Evolutionary conservation across 2,888 invertebrate species (phyloP).

Genomic region (Lycaena phlaeas): DNA sequence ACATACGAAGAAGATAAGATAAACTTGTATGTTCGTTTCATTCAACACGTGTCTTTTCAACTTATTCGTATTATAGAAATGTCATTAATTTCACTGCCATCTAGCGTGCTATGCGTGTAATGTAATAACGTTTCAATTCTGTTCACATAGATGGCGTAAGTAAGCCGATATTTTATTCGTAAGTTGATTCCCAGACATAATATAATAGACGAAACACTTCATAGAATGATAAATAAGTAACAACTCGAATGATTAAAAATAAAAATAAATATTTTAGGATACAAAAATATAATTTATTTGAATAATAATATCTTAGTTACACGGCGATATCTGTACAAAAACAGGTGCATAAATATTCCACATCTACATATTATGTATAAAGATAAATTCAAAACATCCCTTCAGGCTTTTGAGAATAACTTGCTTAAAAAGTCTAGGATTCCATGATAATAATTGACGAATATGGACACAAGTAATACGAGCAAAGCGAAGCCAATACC

Average conservation of each 20-base stretch:
- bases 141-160: slow-evolving; percentile 31
- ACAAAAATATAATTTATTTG: not conserved
- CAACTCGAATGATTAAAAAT: too few species aligned
- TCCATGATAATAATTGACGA: slow-evolving; percentile 71
- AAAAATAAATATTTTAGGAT: slow-evolving; percentile 2
- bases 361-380: not conserved
- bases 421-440: slow-evolving; percentile 39
- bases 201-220: too few species aligned
- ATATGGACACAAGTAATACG: slow-evolving; percentile 75
- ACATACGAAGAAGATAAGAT: slow-evolving; percentile 13
- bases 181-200: too few species aligned
- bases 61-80: slow-evolving; percentile 13
- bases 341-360: slow-evolving; percentile 22
- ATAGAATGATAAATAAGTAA: too few species aligned
- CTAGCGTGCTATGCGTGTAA: slow-evolving; percentile 9
- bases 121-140: slow-evolving; percentile 1
- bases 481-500: slow-evolving; percentile 77
- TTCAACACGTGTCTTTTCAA: slow-evolving; percentile 9
- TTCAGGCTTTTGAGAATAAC: slow-evolving; percentile 35
- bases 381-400: not conserved
- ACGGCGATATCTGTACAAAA: slow-evolving; percentile 35
- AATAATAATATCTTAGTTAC: not conserved
- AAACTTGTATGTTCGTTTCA: not conserved
- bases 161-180: not conserved
- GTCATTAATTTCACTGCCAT: slow-evolving; percentile 19